Evolutionary conservation across 2,797 vertebrate species (phyloP).

Genomic region (Channa striata): DNA sequence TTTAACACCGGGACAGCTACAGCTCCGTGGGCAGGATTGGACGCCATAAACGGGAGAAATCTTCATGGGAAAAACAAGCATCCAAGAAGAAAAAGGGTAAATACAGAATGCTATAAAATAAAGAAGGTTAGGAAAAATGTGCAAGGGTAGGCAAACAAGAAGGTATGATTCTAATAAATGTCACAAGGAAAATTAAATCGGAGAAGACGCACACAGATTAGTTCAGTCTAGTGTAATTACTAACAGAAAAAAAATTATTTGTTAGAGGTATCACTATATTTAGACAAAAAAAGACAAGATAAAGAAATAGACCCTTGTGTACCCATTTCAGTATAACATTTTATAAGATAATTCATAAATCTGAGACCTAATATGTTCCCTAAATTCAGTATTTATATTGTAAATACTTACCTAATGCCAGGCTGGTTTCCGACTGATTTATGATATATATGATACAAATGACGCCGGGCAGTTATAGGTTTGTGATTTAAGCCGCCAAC

Average conservation of each 20-base stretch:
- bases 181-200: slow-evolving; percentile 12
- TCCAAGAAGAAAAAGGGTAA: not conserved
- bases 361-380: too few relatives aligned
- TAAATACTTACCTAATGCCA: too few relatives aligned
- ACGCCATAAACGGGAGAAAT: slow-evolving; percentile 30
- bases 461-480: too few relatives aligned
- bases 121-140: not conserved
- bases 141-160: not conserved
- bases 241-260: slow-evolving; percentile 31
- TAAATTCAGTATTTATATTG: too few relatives aligned
- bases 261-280: slow-evolving; percentile 6
- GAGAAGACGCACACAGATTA: slow-evolving; percentile 27
- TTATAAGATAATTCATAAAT: too few relatives aligned
- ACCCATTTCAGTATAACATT: not conserved
- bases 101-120: not conserved
- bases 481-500: too few relatives aligned
- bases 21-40: slow-evolving; percentile 70
- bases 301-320: not conserved
- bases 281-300: slow-evolving; percentile 2
- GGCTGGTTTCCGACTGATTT: too few relatives aligned
- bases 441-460: too few relatives aligned
- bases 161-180: too few relatives aligned
- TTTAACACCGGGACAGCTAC: slow-evolving; percentile 75
- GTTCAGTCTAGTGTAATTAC: slow-evolving; percentile 38
- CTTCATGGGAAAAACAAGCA: slow-evolving; percentile 19